A percentile compares a stretch with the other conserved stretches of the same genome.
Conservation (phyloP, 2,797 vertebrate genomes). For the Cyclopterus lumpus region DNA sequence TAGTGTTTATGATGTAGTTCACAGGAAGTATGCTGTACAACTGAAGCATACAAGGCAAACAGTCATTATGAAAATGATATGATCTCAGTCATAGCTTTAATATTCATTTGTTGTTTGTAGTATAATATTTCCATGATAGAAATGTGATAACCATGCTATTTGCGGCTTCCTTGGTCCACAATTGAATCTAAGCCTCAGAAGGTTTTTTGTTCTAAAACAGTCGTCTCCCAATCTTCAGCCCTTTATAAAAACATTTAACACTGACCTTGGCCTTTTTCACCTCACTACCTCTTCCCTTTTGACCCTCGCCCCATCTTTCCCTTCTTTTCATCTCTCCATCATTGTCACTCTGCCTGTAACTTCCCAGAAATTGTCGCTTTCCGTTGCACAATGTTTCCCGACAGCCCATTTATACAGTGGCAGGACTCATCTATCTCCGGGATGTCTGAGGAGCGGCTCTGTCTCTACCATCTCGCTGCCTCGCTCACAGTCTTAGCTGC, state of each 20-base stretch:
- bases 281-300: constrained; percentile 45
- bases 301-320: constrained; percentile 38
- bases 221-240: constrained; percentile 23
- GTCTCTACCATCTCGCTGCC: constrained; percentile 31
- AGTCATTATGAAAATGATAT: constrained; percentile 44
- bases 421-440: constrained; percentile 77
- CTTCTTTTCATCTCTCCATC: constrained; percentile 63
- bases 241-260: constrained; percentile 61
- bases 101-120: constrained; percentile 25
- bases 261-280: constrained; percentile 51
- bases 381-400: constrained; percentile 68
- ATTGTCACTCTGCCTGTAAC: constrained; percentile 60
- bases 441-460: constrained; percentile 41
- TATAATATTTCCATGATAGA: constrained; percentile 23
- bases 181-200: constrained; percentile 33
- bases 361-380: constrained; percentile 59
- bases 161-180: constrained; percentile 28
- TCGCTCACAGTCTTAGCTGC: constrained; percentile 38
- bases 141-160: background rate
- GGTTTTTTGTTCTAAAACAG: constrained; percentile 38
- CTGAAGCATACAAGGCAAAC: constrained; percentile 33
- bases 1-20: constrained; percentile 46
- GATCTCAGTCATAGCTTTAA: constrained; percentile 24
- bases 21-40: constrained; percentile 35
- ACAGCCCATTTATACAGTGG: constrained; percentile 80